Percentiles rank a stretch among this genome's conserved stretches.
phyloP scores from a whole-genome alignment of 2,113 vertebrate species.

The Lamprologus lemairii region DNA sequence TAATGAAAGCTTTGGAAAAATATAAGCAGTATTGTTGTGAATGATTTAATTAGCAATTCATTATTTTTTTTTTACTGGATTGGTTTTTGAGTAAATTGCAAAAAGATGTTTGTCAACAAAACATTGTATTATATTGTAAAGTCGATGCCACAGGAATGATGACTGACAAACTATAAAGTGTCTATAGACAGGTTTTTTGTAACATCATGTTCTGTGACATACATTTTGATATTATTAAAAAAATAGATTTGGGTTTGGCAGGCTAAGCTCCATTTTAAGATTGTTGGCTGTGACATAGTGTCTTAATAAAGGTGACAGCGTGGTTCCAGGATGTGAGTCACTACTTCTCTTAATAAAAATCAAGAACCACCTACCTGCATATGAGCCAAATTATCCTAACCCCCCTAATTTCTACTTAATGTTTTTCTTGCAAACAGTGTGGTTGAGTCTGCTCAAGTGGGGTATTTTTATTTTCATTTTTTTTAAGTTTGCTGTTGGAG shows the following conservation, averaged over 20 bases:
- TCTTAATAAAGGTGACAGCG: neutral
- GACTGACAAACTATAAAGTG: neutral
- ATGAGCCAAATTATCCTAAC: neutral
- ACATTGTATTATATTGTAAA: neutral
- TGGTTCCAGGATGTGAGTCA: conserved; percentile 10
- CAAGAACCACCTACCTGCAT: neutral
- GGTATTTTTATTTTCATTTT: neutral
- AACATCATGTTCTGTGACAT: neutral
- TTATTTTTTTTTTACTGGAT: neutral
- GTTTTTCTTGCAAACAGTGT: neutral
- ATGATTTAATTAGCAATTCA: neutral
- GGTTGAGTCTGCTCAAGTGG: neutral
- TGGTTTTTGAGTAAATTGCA: neutral
- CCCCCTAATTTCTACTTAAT: neutral
- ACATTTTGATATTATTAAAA: neutral
- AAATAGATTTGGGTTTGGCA: neutral
- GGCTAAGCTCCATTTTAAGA: neutral
- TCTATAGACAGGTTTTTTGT: neutral
- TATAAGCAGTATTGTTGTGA: neutral
- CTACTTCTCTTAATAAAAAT: neutral
- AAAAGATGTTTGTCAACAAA: neutral
- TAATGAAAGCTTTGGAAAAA: neutral
- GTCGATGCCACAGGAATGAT: neutral
- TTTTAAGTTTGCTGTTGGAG: neutral
- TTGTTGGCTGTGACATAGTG: neutral